Conservation (phyloP, 1,140 invertebrate genomes). For the Lasioglossum albipes region DNA sequence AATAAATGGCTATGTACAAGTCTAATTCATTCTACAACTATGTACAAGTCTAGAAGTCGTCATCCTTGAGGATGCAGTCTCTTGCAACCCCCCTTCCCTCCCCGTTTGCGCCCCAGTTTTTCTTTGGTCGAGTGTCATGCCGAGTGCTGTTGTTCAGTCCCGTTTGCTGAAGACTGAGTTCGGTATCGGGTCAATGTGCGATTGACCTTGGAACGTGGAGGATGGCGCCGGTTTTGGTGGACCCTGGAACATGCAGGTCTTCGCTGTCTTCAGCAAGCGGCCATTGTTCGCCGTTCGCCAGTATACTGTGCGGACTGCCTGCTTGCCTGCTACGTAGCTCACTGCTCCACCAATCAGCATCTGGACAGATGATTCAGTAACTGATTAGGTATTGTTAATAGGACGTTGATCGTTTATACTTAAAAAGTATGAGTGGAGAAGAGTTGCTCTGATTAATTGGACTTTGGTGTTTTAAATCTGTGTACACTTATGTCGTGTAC, state of each 20-base stretch:
- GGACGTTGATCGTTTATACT: too few species aligned
- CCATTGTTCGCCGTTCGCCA: slow-evolving; percentile 82
- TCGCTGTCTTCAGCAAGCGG: slow-evolving; percentile 82
- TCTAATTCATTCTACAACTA: not conserved
- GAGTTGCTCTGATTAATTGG: too few species aligned
- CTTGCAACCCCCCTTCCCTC: too few species aligned
- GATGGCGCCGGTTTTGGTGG: slow-evolving; percentile 76
- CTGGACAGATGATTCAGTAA: slow-evolving; percentile 25
- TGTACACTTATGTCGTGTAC: too few species aligned
- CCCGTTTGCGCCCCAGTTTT: not conserved
- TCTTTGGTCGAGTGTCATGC: slow-evolving; percentile 16
- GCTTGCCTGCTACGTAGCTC: slow-evolving; percentile 85
- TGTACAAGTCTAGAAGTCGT: slow-evolving; percentile 30
- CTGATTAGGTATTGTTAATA: too few species aligned
- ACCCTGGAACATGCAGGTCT: slow-evolving; percentile 83
- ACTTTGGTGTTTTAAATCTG: too few species aligned
- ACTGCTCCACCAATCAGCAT: slow-evolving; percentile 82
- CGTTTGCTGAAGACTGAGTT: slow-evolving; percentile 46
- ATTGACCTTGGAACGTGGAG: slow-evolving; percentile 60
- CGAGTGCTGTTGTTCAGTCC: not conserved
- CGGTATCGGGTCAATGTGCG: slow-evolving; percentile 56
- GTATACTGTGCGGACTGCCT: slow-evolving; percentile 86
- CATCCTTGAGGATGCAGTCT: not conserved
- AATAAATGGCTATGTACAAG: slow-evolving; percentile 49
- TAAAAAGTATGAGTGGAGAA: too few species aligned